Conservation (phyloP, 2,888 invertebrate genomes). For the Xanthia icteritia region DNA sequence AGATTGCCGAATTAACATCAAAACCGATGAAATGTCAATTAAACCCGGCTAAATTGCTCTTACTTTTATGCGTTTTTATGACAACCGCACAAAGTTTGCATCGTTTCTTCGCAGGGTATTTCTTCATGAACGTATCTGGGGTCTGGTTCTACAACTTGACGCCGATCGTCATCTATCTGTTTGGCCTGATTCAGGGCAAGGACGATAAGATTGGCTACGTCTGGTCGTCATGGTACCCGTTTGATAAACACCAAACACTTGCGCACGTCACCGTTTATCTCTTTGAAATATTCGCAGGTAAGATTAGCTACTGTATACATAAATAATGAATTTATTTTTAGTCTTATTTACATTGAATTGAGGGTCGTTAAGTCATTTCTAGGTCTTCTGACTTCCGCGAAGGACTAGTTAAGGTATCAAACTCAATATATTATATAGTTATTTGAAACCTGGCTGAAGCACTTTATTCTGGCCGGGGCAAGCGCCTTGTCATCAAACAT, state of each 20-base stretch:
- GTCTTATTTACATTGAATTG: slow-evolving; percentile 5
- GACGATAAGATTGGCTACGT: slow-evolving; percentile 80
- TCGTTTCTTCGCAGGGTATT: slow-evolving; percentile 79
- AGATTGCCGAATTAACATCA: slow-evolving; percentile 11
- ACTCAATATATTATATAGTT: background rate
- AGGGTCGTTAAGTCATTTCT: background rate
- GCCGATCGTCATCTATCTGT: slow-evolving; percentile 80
- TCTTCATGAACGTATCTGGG: slow-evolving; percentile 78
- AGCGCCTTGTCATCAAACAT: background rate
- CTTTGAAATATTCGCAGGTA: slow-evolving; percentile 85
- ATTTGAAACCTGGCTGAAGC: background rate
- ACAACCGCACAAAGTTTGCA: background rate
- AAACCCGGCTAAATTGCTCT: background rate
- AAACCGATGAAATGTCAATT: background rate
- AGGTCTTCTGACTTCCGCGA: slow-evolving; percentile 35
- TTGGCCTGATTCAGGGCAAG: slow-evolving; percentile 72
- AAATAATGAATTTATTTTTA: slow-evolving; percentile 45
- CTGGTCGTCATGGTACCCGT: slow-evolving; percentile 88
- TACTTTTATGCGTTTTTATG: slow-evolving; percentile 4
- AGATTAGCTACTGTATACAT: slow-evolving; percentile 54
- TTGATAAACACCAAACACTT: slow-evolving; percentile 81
- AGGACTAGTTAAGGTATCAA: slow-evolving; percentile 3
- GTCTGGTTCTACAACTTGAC: slow-evolving; percentile 86
- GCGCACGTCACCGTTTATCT: slow-evolving; percentile 83
- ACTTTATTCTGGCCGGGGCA: background rate